Percentiles rank a stretch among this genome's conserved stretches.
Evolutionary conservation across 2,797 vertebrate genomes (phyloP).

Genomic region (Sternarchorhynchus goeldii): DNA sequence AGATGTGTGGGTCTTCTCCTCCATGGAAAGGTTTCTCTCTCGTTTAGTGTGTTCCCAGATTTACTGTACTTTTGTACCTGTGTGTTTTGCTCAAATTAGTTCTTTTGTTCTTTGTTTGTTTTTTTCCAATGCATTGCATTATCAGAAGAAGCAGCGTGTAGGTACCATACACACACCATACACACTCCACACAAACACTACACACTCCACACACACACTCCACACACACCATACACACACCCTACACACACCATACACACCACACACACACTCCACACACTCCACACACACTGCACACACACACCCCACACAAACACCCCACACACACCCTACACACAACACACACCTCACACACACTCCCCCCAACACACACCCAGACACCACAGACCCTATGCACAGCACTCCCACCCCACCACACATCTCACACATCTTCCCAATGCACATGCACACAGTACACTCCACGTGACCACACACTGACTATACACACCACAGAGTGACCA

Average conservation of each 20-base stretch:
- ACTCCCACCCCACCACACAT: too few relatives aligned
- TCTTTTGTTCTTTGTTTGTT: constrained; percentile 72
- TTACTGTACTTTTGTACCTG: constrained; percentile 61
- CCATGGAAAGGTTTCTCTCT: constrained; percentile 63
- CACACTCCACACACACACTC: background rate
- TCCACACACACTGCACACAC: constrained; percentile 55
- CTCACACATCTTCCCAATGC: too few relatives aligned
- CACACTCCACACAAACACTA: constrained; percentile 57
- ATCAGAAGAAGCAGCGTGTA: constrained; percentile 79
- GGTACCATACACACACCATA: constrained; percentile 63
- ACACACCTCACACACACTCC: constrained; percentile 42
- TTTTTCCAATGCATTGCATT: constrained; percentile 75
- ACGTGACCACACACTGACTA: too few relatives aligned
- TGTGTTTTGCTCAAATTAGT: constrained; percentile 72
- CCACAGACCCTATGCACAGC: constrained; percentile 20
- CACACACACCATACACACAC: too few relatives aligned
- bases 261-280: constrained; percentile 44
- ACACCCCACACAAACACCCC: constrained; percentile 32
- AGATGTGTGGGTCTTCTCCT: constrained; percentile 56
- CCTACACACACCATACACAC: background rate
- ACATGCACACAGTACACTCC: too few relatives aligned
- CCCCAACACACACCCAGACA: constrained; percentile 36
- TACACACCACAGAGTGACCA: background rate
- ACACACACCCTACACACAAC: constrained; percentile 57
- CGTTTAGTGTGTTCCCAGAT: constrained; percentile 69